These are phyloP conservation scores for Myrmophylax atrothorax DNA, from an alignment of 2,113 vertebrate genomes.

Conservation along the genomic window DNA sequence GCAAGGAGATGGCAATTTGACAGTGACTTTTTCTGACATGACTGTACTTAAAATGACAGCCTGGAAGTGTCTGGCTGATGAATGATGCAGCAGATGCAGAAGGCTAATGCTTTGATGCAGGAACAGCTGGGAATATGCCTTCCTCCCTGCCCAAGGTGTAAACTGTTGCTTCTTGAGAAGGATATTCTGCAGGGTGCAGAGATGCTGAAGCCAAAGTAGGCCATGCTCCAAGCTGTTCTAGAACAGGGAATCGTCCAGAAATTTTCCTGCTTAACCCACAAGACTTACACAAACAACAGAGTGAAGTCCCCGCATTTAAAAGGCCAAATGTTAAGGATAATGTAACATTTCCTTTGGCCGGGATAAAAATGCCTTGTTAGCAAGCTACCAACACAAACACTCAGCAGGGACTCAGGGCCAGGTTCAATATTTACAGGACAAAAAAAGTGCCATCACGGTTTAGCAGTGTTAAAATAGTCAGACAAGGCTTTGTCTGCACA, in stretches of 20 bases:
- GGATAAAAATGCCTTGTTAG: not conserved
- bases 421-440: not conserved
- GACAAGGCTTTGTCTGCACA: not conserved
- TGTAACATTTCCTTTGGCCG: not conserved
- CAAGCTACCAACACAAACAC: not conserved
- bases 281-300: not conserved
- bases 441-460: fast-evolving
- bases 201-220: not conserved
- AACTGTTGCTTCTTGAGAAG: slow-evolving; percentile 40
- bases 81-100: slow-evolving; percentile 53
- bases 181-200: not conserved
- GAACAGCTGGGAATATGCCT: slow-evolving; percentile 37
- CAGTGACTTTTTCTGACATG: slow-evolving; percentile 45
- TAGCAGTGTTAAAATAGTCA: not conserved
- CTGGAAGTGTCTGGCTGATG: slow-evolving; percentile 22
- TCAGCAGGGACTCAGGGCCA: not conserved
- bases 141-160: slow-evolving; percentile 1
- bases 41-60: slow-evolving; percentile 31
- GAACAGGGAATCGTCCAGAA: not conserved
- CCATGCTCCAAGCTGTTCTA: not conserved
- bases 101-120: slow-evolving; percentile 19
- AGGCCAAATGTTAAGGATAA: not conserved
- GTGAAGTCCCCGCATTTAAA: not conserved
- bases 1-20: not conserved
- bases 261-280: not conserved